phyloP scores from a whole-genome alignment of 2,888 invertebrate species.

The Ornithoptera alexandrae region DNA sequence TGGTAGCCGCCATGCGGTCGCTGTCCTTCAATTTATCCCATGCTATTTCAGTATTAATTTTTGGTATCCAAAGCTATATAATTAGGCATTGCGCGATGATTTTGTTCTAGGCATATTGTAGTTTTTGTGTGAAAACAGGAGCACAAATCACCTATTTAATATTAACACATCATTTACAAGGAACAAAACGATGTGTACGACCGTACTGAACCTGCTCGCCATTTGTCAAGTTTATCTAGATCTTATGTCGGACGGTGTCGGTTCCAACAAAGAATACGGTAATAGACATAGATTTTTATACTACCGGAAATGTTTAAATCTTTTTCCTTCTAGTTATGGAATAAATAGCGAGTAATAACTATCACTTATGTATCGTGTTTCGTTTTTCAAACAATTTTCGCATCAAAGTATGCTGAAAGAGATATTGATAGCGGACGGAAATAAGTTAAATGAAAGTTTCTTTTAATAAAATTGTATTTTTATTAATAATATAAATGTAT shows the following conservation, averaged over 20 bases:
- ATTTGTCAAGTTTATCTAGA: constrained; percentile 22
- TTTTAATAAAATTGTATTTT: no score
- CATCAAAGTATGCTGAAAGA: no score
- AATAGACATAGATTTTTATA: constrained; percentile 7
- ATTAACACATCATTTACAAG: constrained; percentile 15
- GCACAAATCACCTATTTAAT: constrained; percentile 3
- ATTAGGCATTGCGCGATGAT: neutral
- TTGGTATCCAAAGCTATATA: no score
- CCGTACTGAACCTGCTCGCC: constrained; percentile 12
- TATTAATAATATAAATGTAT: no score
- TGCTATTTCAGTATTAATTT: no score
- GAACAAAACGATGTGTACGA: constrained; percentile 15
- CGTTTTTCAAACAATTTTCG: no score
- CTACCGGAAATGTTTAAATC: neutral
- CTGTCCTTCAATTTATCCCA: no score
- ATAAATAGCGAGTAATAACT: neutral
- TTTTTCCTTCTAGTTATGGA: neutral
- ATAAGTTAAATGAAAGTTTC: no score
- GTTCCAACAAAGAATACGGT: constrained; percentile 10
- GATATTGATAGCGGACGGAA: no score
- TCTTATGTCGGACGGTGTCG: constrained; percentile 19
- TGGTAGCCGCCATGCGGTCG: no score
- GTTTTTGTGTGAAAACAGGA: neutral
- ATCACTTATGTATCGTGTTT: no score
- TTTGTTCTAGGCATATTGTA: neutral